Evolutionary conservation across 2,888 invertebrate genomes (phyloP).

Genomic region (Penaeus monodon): DNA sequence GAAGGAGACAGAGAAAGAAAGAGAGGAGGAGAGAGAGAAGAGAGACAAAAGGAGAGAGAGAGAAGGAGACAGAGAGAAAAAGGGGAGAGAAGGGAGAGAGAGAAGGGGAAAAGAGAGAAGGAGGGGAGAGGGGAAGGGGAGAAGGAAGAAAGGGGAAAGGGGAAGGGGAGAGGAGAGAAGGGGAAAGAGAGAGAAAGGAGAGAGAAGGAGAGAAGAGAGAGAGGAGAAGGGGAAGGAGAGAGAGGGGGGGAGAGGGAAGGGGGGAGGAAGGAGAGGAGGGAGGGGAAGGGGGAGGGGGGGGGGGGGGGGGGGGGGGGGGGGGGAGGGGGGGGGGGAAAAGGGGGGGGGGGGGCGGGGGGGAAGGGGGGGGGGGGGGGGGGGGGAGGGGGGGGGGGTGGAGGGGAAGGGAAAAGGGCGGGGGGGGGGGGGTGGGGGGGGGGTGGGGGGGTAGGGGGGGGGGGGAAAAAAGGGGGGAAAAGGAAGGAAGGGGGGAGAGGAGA

Average conservation of each 20-base stretch:
- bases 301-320: not conserved
- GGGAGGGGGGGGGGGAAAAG: not conserved
- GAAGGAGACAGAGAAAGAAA: not conserved
- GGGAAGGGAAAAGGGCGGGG: not conserved
- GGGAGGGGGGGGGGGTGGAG: too few relatives aligned
- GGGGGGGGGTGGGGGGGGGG: not conserved
- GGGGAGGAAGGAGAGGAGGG: not conserved
- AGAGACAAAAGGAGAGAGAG: constrained; percentile 11
- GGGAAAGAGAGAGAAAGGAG: not conserved
- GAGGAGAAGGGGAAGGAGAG: not conserved
- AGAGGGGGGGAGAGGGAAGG: not conserved
- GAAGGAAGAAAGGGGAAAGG: not conserved
- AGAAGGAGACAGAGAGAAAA: not conserved
- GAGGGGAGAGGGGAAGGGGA: constrained; percentile 1
- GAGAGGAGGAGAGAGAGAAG: constrained; percentile 4
- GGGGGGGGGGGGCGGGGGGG: not conserved
- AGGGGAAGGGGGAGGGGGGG: not conserved
- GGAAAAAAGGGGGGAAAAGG: not conserved
- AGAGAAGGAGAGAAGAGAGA: not conserved
- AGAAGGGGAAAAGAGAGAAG: constrained; percentile 1
- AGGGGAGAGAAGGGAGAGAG: not conserved
- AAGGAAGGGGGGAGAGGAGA: not conserved
- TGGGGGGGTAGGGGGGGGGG: not conserved
- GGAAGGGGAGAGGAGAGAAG: not conserved
- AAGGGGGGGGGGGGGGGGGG: not conserved